A percentile compares a stretch with the other conserved stretches of the same genome.
These are phyloP conservation scores for Eremophila alpestris DNA, from an alignment of 2,797 vertebrate genomes.

Conservation along the genomic window DNA sequence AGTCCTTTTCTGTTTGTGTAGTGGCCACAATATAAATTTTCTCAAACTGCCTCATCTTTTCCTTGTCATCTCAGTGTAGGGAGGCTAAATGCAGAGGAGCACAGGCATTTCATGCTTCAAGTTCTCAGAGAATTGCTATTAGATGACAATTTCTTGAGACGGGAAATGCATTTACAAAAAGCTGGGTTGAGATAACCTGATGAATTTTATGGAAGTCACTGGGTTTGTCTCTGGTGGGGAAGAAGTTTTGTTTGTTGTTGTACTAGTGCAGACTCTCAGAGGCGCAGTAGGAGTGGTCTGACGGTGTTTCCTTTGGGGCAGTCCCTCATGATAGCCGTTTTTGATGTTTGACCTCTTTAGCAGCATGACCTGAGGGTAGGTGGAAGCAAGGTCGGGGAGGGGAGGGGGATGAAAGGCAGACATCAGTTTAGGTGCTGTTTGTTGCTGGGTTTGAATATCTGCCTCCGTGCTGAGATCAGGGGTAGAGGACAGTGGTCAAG, in stretches of 20 bases:
- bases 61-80: background rate
- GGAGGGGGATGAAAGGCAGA: background rate
- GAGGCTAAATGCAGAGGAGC: background rate
- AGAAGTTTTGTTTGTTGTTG: background rate
- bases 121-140: background rate
- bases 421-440: background rate
- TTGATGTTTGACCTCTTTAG: background rate
- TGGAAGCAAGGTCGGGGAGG: background rate
- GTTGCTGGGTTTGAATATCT: background rate
- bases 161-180: background rate
- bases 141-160: background rate
- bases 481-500: background rate
- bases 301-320: background rate
- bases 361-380: conserved; percentile 12
- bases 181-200: background rate
- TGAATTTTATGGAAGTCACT: background rate
- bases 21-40: background rate
- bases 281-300: background rate
- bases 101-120: background rate
- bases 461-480: background rate
- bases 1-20: background rate
- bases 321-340: background rate
- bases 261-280: background rate
- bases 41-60: background rate
- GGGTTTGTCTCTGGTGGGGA: background rate